Conservation (phyloP, 2,797 vertebrate genomes). For the Nannoperca obscura region DNA sequence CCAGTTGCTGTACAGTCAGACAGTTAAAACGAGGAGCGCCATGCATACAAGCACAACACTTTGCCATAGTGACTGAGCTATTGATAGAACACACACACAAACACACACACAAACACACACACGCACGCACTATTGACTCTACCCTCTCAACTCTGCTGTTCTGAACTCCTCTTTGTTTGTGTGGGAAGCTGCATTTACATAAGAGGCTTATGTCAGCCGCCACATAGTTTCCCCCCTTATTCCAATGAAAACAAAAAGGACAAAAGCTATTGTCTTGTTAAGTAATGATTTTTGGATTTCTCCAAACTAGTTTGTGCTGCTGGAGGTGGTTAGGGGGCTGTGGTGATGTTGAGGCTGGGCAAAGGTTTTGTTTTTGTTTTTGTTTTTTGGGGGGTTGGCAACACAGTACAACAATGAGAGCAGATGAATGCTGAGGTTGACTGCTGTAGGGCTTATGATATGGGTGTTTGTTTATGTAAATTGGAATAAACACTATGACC, state of each 20-base stretch:
- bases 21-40: conserved; percentile 56
- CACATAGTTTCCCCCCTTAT: conserved; percentile 76
- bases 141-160: conserved; percentile 79
- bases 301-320: conserved; percentile 76
- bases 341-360: conserved; percentile 49
- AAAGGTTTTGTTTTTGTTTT: conserved; percentile 38
- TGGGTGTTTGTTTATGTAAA: conserved; percentile 80
- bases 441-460: conserved; percentile 72
- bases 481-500: conserved; percentile 73
- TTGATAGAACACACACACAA: conserved; percentile 72
- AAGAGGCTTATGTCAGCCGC: conserved; percentile 88
- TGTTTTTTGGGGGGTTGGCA: conserved; percentile 26
- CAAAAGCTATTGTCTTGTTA: conserved; percentile 88
- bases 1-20: conserved; percentile 64
- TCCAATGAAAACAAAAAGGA: conserved; percentile 84
- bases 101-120: conserved; percentile 39
- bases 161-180: conserved; percentile 88
- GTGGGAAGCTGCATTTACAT: conserved; percentile 88
- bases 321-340: conserved; percentile 61
- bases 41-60: conserved; percentile 56
- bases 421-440: conserved; percentile 65
- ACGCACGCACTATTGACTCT: conserved; percentile 71
- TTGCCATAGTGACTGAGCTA: conserved; percentile 72
- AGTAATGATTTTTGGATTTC: conserved; percentile 87
- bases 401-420: conserved; percentile 50